Evolutionary conservation across 1,140 invertebrate species (phyloP), one percentile per base, ranked within the genome.

Genomic region (Magallana gigas): DNA sequence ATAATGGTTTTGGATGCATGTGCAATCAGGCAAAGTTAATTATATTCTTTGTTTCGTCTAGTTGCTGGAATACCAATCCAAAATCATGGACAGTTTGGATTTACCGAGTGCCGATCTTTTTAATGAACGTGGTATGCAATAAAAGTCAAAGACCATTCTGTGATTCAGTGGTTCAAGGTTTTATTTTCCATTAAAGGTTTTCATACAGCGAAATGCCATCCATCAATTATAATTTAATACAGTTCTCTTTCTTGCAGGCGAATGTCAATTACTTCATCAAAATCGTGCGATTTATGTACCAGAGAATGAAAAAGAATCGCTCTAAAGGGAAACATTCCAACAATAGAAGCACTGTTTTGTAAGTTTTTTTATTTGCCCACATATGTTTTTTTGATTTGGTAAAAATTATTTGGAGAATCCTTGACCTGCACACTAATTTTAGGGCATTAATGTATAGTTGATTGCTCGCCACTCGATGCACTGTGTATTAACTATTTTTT

Each of bases 41-140:
- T 48, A 1, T 48, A 48, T 48, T 48, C 5, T 2, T 48, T 48
- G 23, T 48, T 48, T 48, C 36, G 36, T 48, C 36, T 48, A 76
- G 68, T 29, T 76, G 68, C 36, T 76, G 68, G 68, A 76, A 76
- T 36, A 76, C 68, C 12, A 76, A 76, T 29, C 68, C 68, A 8
- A 18, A 23, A 29, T 29, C 36, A 36, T 76, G 68, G 68, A 76
- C 68, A 9, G 68, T 76, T 4, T 76, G 68, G 68, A 36, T 76
- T 29, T 76, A 76, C 23, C 23, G 68, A 29, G 68, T 36, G 1
- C 68, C 68, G 4, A 76, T 76, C 4, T 29, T 76, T 12, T 29
- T 29, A 3, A 76, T 76, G 68, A 76, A 76, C 23, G 8, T 76
- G 18, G 68, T 76, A 12, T 12, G 68, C 8, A 48, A 48, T 76